Percentiles rank a stretch among this genome's conserved stretches.
Evolutionary conservation across 2,888 invertebrate genomes (phyloP).

Genomic region (Chaetoderma sp.): DNA sequence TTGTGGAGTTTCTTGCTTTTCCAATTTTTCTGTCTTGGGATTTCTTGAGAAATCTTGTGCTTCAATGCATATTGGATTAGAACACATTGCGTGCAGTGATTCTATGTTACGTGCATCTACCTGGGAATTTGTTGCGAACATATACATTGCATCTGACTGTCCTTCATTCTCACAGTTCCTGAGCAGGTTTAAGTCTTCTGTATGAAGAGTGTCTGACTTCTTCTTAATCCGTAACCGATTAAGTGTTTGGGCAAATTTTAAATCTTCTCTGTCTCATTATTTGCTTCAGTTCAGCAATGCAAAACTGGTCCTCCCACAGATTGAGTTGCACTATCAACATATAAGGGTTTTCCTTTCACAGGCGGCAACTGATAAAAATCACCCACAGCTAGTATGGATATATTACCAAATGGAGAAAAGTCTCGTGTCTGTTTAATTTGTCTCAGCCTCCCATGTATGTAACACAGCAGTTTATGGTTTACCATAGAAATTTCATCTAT

Average conservation of each 20-base stretch:
- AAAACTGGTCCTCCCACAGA: slow-evolving; percentile 7
- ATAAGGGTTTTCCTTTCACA: background rate
- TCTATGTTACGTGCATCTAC: slow-evolving; percentile 16
- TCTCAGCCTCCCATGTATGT: slow-evolving; percentile 17
- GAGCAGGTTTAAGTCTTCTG: slow-evolving; percentile 7
- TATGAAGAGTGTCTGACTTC: background rate
- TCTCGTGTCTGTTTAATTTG: slow-evolving; percentile 28
- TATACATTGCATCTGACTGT: slow-evolving; percentile 19
- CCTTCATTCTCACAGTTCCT: slow-evolving; percentile 12
- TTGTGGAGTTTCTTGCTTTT: background rate
- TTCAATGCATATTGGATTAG: slow-evolving; percentile 9
- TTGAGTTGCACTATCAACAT: background rate
- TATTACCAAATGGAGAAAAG: slow-evolving; percentile 21
- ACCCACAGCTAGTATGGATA: slow-evolving; percentile 17
- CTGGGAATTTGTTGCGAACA: slow-evolving; percentile 26
- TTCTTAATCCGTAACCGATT: slow-evolving; percentile 20
- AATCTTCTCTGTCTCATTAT: slow-evolving; percentile 2
- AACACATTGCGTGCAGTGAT: slow-evolving; percentile 2
- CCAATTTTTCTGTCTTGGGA: slow-evolving; percentile 20
- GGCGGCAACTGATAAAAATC: slow-evolving; percentile 26
- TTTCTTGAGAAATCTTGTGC: slow-evolving; percentile 24
- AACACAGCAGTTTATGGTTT: slow-evolving; percentile 5
- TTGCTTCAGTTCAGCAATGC: background rate
- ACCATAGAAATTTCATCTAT: slow-evolving; percentile 29
- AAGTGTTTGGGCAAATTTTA: slow-evolving; percentile 6